A percentile compares a stretch with the other conserved stretches of the same genome.
These are phyloP conservation scores for Pocillopora verrucosa DNA, from an alignment of 64 coral and sea anemone species.

Conservation along the genomic window DNA sequence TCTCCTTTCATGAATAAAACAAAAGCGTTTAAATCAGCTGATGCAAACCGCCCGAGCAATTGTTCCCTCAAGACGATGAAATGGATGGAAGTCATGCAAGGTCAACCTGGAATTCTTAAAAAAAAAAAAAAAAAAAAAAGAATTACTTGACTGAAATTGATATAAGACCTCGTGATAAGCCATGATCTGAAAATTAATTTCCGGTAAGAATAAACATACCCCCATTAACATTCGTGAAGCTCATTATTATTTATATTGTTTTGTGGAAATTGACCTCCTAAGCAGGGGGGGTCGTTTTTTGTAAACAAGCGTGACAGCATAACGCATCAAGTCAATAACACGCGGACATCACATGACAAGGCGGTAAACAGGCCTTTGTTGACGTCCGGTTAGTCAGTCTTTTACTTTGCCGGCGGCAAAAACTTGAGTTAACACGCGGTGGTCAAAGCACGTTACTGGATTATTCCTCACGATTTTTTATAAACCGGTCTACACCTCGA, in stretches of 20 bases:
- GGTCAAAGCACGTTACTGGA: not conserved
- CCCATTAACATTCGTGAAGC: not conserved
- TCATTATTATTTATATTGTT: not conserved
- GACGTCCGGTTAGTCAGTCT: not conserved
- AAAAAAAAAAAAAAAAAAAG: not conserved
- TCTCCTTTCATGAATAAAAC: too few relatives aligned
- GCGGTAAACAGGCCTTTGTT: constrained; percentile 8
- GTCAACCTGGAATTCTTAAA: not conserved
- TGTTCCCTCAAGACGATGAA: too few relatives aligned
- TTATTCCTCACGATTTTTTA: too few relatives aligned
- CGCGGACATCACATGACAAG: not conserved
- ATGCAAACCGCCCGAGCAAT: too few relatives aligned
- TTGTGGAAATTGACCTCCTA: not conserved
- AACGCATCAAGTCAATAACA: not conserved
- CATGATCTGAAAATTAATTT: too few relatives aligned
- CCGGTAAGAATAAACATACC: not conserved
- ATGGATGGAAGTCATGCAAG: too few relatives aligned
- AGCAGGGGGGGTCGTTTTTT: not conserved
- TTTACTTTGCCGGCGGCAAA: too few relatives aligned
- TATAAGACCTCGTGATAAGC: too few relatives aligned
- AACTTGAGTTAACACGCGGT: not conserved
- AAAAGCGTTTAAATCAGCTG: too few relatives aligned
- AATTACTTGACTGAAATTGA: not conserved
- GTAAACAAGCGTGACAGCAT: constrained; percentile 7
- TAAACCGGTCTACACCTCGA: not conserved